Evolutionary conservation across 2,797 vertebrate genomes (phyloP).

Genomic region (Triplophysa bombifrons): DNA sequence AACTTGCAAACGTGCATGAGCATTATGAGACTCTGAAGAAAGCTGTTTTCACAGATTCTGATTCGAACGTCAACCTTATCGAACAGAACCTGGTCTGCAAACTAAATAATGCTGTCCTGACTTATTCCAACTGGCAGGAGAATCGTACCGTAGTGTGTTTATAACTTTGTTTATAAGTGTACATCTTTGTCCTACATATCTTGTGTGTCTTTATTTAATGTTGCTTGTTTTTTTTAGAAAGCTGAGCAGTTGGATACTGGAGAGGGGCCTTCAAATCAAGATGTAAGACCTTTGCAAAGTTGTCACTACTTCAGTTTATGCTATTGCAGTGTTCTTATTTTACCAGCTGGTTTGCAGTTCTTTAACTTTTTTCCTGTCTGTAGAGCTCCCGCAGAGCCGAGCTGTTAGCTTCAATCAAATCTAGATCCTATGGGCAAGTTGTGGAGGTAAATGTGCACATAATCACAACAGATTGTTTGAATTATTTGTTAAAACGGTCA

Average conservation of each 20-base stretch:
- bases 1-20: slow-evolving; percentile 86
- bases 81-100: slow-evolving; percentile 79
- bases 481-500: not conserved
- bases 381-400: slow-evolving; percentile 84
- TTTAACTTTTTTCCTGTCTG: not conserved
- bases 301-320: not conserved
- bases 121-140: slow-evolving; percentile 84
- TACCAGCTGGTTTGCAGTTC: slow-evolving; percentile 1
- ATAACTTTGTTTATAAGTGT: not conserved
- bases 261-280: slow-evolving; percentile 71
- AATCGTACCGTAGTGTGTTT: slow-evolving; percentile 68
- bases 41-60: slow-evolving; percentile 66
- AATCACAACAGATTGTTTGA: not conserved
- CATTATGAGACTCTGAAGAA: slow-evolving; percentile 88
- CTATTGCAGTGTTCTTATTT: not conserved
- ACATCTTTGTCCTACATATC: not conserved
- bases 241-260: slow-evolving; percentile 51
- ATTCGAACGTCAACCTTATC: slow-evolving; percentile 77
- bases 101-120: slow-evolving; percentile 77
- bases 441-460: slow-evolving; percentile 73
- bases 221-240: slow-evolving; percentile 44
- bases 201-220: not conserved
- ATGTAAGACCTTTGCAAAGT: slow-evolving; percentile 48
- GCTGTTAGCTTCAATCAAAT: slow-evolving; percentile 86
- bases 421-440: slow-evolving; percentile 81